A percentile compares a stretch with the other conserved stretches of the same genome.
Evolutionary conservation across 2,113 vertebrate genomes (phyloP).

Genomic region (Bubo scandiacus): DNA sequence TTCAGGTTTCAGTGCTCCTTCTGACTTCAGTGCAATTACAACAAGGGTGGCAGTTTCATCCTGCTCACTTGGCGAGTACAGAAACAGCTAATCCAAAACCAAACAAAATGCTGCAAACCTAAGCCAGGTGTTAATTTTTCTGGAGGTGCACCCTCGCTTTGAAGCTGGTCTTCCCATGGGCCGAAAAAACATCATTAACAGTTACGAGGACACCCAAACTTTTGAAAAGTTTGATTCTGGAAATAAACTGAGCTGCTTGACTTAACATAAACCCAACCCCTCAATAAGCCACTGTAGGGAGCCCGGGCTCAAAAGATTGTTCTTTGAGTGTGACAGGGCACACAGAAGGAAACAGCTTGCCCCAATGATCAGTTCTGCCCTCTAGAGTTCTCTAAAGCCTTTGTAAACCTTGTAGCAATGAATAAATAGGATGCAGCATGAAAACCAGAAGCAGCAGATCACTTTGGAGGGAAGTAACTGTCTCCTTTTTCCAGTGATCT

Average conservation of each 20-base stretch:
- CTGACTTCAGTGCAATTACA: not conserved
- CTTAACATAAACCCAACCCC: not conserved
- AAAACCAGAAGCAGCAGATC: not conserved
- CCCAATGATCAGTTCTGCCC: not conserved
- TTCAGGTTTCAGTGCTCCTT: not conserved
- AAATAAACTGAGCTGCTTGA: not conserved
- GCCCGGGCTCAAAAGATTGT: not conserved
- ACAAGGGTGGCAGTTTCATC: not conserved
- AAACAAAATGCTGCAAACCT: not conserved
- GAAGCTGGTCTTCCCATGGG: not conserved
- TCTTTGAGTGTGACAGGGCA: not conserved
- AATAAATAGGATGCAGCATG: not conserved
- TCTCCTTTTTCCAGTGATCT: not conserved
- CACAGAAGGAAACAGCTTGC: not conserved
- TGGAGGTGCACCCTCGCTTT: not conserved
- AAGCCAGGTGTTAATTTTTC: not conserved
- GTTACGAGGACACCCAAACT: not conserved
- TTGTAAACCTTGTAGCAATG: not conserved
- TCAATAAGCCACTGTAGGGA: not conserved
- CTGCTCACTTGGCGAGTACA: not conserved
- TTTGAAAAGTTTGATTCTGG: not conserved
- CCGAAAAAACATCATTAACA: not conserved
- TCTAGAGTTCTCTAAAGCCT: not conserved
- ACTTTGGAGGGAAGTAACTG: not conserved
- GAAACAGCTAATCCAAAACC: not conserved